These are phyloP conservation scores for Ochotona curzoniae DNA, from an alignment of 2,113 vertebrate species.

Conservation along the genomic window DNA sequence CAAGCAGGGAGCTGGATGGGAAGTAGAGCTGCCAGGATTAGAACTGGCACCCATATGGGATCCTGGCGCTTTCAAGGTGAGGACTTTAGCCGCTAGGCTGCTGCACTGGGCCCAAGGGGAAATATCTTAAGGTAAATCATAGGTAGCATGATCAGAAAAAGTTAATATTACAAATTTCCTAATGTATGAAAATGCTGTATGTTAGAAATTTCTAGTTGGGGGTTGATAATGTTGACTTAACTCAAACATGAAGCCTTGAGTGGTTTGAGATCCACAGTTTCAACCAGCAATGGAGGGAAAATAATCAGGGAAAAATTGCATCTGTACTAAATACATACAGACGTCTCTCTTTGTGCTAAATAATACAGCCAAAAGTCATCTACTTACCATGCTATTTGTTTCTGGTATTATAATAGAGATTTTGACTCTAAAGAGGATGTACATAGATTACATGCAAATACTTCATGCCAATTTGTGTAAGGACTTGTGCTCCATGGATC, in stretches of 20 bases:
- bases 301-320: background rate
- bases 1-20: too few species aligned
- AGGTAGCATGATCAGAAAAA: background rate
- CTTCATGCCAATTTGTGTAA: background rate
- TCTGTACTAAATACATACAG: background rate
- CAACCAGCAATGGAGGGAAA: background rate
- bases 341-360: background rate
- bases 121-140: background rate
- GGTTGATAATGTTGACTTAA: conserved; percentile 13
- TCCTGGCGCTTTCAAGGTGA: too few species aligned
- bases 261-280: background rate
- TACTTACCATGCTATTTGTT: background rate
- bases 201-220: background rate
- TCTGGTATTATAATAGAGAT: background rate
- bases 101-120: too few species aligned
- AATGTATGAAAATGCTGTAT: background rate
- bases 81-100: too few species aligned
- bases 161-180: background rate
- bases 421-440: background rate
- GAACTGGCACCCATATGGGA: too few species aligned
- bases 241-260: background rate
- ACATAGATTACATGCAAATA: background rate
- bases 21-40: too few species aligned
- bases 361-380: background rate
- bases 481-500: background rate